Conservation (phyloP, 2,888 invertebrate species). For the Leptodirus hochenwartii region DNA sequence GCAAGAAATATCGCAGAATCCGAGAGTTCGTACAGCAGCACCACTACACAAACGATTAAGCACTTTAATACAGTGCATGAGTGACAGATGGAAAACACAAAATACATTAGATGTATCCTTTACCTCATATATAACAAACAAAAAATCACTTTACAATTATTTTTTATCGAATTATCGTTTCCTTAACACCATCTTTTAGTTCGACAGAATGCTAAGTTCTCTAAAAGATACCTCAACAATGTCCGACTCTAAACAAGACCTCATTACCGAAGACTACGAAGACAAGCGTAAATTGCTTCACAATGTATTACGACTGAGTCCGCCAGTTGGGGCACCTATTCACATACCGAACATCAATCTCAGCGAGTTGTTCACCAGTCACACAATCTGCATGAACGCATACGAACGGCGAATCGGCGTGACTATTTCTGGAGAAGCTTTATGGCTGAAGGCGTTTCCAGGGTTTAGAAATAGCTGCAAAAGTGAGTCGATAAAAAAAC, state of each 20-base stretch:
- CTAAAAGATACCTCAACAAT: slow-evolving; percentile 13
- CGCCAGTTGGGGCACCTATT: slow-evolving; percentile 42
- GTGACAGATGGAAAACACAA: slow-evolving; percentile 54
- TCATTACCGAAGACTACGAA: slow-evolving; percentile 11
- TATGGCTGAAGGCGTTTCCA: slow-evolving; percentile 24
- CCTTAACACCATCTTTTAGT: slow-evolving; percentile 14
- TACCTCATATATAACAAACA: slow-evolving; percentile 4
- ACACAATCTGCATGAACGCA: slow-evolving; percentile 58
- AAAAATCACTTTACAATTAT: slow-evolving; percentile 3
- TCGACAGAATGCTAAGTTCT: slow-evolving; percentile 20
- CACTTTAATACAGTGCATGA: slow-evolving; percentile 51
- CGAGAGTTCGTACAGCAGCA: slow-evolving; percentile 54
- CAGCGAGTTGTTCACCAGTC: slow-evolving; percentile 58
- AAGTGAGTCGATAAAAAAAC: slow-evolving; percentile 1
- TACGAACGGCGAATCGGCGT: slow-evolving; percentile 54
- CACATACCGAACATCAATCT: slow-evolving; percentile 55
- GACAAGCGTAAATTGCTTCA: too few species aligned
- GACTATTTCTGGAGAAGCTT: slow-evolving; percentile 30
- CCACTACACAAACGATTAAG: slow-evolving; percentile 57
- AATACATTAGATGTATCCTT: slow-evolving; percentile 41
- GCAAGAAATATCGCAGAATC: slow-evolving; percentile 78
- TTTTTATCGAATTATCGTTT: slow-evolving; percentile 7
- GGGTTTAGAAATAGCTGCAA: slow-evolving; percentile 10
- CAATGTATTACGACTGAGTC: slow-evolving; percentile 26
- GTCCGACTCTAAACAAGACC: slow-evolving; percentile 13